These are phyloP conservation scores for Collichthys lucidus DNA, from an alignment of 2,113 vertebrate genomes.

Conservation along the genomic window DNA sequence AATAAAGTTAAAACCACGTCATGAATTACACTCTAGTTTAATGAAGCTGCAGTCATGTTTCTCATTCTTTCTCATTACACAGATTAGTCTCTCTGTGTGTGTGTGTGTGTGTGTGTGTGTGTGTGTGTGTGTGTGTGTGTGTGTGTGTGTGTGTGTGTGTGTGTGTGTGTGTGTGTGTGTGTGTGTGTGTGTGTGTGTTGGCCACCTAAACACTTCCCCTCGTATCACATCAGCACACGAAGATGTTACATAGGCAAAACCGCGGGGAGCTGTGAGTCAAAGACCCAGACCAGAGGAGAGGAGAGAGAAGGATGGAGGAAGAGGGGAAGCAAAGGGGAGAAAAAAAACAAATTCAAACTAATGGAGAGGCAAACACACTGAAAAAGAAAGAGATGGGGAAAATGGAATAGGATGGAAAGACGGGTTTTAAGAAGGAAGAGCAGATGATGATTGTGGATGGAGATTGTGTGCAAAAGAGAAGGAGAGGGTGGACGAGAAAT, in stretches of 20 bases:
- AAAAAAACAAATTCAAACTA: not conserved
- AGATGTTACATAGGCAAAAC: conserved; percentile 62
- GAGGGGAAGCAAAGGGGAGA: not conserved
- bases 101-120: not conserved
- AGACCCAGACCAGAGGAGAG: conserved; percentile 19
- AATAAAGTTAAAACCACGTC: too few species aligned
- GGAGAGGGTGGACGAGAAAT: too few species aligned
- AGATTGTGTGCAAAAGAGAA: not conserved
- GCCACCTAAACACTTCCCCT: conserved; percentile 52
- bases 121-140: conserved; percentile 5
- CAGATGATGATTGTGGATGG: not conserved
- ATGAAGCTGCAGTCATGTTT: conserved; percentile 11
- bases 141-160: conserved; percentile 3
- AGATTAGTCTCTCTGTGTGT: conserved; percentile 4
- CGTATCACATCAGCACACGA: conserved; percentile 60
- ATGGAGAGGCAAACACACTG: too few species aligned
- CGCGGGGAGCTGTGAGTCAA: conserved; percentile 34
- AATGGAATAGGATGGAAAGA: not conserved
- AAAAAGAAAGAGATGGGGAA: not conserved
- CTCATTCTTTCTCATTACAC: conserved; percentile 6
- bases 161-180: not conserved
- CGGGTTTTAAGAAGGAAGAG: not conserved
- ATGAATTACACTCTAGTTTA: not conserved
- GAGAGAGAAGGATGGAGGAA: too few species aligned
- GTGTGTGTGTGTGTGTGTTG: conserved; percentile 16